Conservation (phyloP, 2,888 invertebrate genomes). For the Allygus modestus region DNA sequence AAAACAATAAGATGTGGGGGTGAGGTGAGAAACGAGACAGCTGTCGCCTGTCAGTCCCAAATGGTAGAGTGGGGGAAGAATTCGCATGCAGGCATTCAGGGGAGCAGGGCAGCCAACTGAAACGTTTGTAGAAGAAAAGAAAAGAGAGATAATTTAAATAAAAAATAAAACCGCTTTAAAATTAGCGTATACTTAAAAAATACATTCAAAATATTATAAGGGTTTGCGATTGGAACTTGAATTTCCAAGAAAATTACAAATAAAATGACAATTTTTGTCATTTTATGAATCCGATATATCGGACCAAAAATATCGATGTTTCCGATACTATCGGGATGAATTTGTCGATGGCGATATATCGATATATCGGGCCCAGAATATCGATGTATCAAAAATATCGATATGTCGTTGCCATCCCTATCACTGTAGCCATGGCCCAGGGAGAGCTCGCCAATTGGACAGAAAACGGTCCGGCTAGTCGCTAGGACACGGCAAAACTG, state of each 20-base stretch:
- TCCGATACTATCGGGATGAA: conserved; percentile 45
- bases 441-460: too few species aligned
- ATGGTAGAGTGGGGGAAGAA: conserved; percentile 36
- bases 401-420: conserved; percentile 40
- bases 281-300: conserved; percentile 40
- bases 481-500: too few species aligned
- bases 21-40: conserved; percentile 7
- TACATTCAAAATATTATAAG: conserved; percentile 36
- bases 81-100: conserved; percentile 43
- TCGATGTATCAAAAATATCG: conserved; percentile 38
- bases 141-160: conserved; percentile 50
- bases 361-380: conserved; percentile 41
- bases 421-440: too few species aligned
- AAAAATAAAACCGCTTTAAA: conserved; percentile 54
- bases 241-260: conserved; percentile 43
- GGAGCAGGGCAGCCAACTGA: conserved; percentile 43
- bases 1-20: conserved; percentile 23
- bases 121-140: conserved; percentile 56
- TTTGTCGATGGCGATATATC: conserved; percentile 38
- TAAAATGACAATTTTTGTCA: conserved; percentile 42
- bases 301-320: conserved; percentile 40
- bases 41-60: conserved; percentile 16
- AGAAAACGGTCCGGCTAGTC: too few species aligned
- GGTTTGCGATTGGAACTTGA: conserved; percentile 31
- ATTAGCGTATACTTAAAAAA: conserved; percentile 43